These are phyloP conservation scores for Chaetophractus vellerosus DNA, from an alignment of 2,797 vertebrate species.

Conservation along the genomic window DNA sequence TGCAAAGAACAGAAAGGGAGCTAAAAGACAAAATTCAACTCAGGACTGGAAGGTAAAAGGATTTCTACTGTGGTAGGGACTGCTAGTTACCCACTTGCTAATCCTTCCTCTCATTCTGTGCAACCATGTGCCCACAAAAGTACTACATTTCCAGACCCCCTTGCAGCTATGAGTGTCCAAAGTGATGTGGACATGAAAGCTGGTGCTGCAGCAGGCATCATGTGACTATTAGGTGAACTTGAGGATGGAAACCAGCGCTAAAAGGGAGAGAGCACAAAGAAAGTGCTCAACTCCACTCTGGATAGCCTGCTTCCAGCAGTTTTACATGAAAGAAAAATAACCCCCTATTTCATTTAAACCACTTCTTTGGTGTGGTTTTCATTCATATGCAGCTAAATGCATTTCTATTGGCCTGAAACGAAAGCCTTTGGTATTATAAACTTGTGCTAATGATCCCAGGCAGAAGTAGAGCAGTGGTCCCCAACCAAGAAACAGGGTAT, in stretches of 20 bases:
- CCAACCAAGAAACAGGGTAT: background rate
- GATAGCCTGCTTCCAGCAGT: background rate
- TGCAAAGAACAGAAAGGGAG: background rate
- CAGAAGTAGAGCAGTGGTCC: background rate
- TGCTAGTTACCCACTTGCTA: background rate
- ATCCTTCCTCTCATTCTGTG: background rate
- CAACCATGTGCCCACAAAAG: background rate
- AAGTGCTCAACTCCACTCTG: background rate
- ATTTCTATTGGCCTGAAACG: background rate
- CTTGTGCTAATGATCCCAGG: background rate
- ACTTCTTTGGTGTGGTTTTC: background rate
- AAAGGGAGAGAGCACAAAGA: background rate
- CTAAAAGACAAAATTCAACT: background rate
- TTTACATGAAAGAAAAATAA: conserved; percentile 24
- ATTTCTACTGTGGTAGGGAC: background rate
- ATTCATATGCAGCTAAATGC: background rate
- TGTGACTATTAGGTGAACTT: background rate
- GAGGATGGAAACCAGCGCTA: background rate
- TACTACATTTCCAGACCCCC: background rate
- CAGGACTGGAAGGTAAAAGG: background rate
- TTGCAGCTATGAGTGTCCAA: background rate
- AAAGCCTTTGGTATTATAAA: background rate
- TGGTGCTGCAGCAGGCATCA: background rate
- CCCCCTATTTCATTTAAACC: background rate
- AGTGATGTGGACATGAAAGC: background rate